A percentile compares a stretch with the other conserved stretches of the same genome.
phyloP scores from a whole-genome alignment of 1,140 invertebrate species.

The Sinonovacula constricta region DNA sequence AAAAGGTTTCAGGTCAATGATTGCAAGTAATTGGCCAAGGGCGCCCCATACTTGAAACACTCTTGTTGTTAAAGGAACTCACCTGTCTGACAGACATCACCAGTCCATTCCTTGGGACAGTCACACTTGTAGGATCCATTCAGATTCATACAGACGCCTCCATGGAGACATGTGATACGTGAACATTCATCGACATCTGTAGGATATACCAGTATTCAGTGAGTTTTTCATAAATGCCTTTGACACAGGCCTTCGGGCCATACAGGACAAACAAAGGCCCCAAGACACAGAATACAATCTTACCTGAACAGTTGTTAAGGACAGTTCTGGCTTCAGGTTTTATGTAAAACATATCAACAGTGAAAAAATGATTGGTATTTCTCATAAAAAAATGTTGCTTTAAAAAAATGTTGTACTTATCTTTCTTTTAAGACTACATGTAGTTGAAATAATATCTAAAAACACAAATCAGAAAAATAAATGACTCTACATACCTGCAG shows the following conservation, averaged over 20 bases:
- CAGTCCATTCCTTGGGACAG: slow-evolving; percentile 34
- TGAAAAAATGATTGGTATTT: neutral
- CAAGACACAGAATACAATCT: too few relatives aligned
- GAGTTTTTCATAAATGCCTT: too few relatives aligned
- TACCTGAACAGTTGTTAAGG: too few relatives aligned
- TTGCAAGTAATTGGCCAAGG: neutral
- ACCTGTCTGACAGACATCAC: slow-evolving; percentile 51
- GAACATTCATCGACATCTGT: slow-evolving; percentile 45
- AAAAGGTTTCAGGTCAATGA: neutral
- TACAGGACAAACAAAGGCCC: too few relatives aligned
- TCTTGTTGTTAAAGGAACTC: neutral
- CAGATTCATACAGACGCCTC: slow-evolving; percentile 29
- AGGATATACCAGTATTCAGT: too few relatives aligned
- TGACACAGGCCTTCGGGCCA: too few relatives aligned
- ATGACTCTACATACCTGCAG: slow-evolving; percentile 40
- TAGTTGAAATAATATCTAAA: neutral
- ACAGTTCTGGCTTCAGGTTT: too few relatives aligned
- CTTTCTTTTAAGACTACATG: neutral
- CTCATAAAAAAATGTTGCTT: neutral
- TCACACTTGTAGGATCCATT: slow-evolving; percentile 46
- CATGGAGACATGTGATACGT: slow-evolving; percentile 30
- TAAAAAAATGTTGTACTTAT: neutral
- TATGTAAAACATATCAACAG: neutral
- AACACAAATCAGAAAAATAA: neutral
- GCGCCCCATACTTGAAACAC: neutral